These are phyloP conservation scores for Baronia brevicornis DNA, from an alignment of 2,888 invertebrate genomes.

Conservation along the genomic window DNA sequence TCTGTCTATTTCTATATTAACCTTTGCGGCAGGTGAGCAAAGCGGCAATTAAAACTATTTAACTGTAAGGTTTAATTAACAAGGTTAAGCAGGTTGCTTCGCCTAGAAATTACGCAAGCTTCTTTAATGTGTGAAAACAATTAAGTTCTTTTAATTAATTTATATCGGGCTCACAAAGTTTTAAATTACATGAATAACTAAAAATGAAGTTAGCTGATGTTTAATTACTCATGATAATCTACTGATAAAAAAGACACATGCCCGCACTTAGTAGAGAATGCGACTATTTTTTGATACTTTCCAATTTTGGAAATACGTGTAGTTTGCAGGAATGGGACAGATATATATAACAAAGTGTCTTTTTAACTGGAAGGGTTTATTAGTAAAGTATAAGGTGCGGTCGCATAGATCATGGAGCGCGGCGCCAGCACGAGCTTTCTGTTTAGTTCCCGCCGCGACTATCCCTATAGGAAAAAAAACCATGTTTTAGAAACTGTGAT, in stretches of 20 bases:
- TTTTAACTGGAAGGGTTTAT: slow-evolving; percentile 52
- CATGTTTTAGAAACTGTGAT: slow-evolving; percentile 22
- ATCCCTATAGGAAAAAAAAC: slow-evolving; percentile 33
- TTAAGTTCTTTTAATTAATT: slow-evolving; percentile 16
- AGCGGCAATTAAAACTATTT: slow-evolving; percentile 6
- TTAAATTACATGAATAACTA: slow-evolving; percentile 12
- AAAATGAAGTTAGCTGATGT: slow-evolving; percentile 10
- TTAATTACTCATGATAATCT: slow-evolving; percentile 13
- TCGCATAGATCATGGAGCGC: slow-evolving; percentile 57
- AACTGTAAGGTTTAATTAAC: slow-evolving; percentile 12
- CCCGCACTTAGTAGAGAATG: slow-evolving; percentile 7
- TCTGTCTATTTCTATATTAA: slow-evolving; percentile 15
- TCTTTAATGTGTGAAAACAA: slow-evolving; percentile 15
- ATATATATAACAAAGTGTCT: slow-evolving; percentile 40
- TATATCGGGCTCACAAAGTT: slow-evolving; percentile 13
- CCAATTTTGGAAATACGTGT: slow-evolving; percentile 5
- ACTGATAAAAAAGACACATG: slow-evolving; percentile 8
- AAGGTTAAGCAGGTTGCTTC: slow-evolving; percentile 10
- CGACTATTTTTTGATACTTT: too few relatives aligned
- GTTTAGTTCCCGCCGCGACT: slow-evolving; percentile 46
- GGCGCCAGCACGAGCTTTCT: slow-evolving; percentile 60
- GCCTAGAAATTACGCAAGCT: slow-evolving; percentile 8
- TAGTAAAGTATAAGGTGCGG: slow-evolving; percentile 57
- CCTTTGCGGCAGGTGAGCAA: slow-evolving; percentile 7
- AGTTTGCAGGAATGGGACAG: slow-evolving; percentile 34